Base-by-base conservation (phyloP, 2,113 vertebrate genomes). In the Ancistrus triradiatus region DNA sequence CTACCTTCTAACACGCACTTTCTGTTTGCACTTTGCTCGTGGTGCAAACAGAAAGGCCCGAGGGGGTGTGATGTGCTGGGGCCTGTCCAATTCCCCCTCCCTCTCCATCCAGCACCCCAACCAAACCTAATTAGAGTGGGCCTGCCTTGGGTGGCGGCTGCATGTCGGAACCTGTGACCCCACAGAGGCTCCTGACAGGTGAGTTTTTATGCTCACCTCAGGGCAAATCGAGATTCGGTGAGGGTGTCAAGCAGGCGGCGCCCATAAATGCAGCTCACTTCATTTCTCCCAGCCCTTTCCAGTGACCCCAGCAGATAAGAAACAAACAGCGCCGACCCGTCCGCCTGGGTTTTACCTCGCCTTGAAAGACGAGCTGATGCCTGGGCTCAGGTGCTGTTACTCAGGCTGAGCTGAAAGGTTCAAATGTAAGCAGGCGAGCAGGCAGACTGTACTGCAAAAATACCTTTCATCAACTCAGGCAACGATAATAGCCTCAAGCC, bases 101-200 rank as follows among this genome's bases (percentile, higher is more conserved):
- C 51, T 66, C 22, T 47, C 63, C 66, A 46, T 31, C 63, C 38
- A 55, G 75, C 55, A 49, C 66, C 46, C 58, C 74, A 51, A 70
- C 38, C 65, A 62, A 75, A 76, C 67, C 70, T 81, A 78, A 82
- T 82, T 79, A 61, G 64, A 50, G 56, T 69, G 50, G 58, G 50
- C 66, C 73, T 64, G 73, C 65, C 63, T 76, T 68, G 61, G 66
- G 72, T 73, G 71, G 57, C 9, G 60, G 53, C 46, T 72, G 70
- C 78, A 37, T 79, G 84, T 77, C 56, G 40, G 55, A 47, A 77
- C 81, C 69, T 79, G 81, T 51, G 65, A 28, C 63, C 75, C 71
- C 62, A 68, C 58, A 59, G 74, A 75, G 70, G 64, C 74, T 75
- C 61, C 56, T 58, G 28, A 21, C 6, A 40, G 55, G 58, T 44